Base-by-base conservation (phyloP, 2,797 vertebrate genomes). In the Oceanodroma leucorhoa region DNA sequence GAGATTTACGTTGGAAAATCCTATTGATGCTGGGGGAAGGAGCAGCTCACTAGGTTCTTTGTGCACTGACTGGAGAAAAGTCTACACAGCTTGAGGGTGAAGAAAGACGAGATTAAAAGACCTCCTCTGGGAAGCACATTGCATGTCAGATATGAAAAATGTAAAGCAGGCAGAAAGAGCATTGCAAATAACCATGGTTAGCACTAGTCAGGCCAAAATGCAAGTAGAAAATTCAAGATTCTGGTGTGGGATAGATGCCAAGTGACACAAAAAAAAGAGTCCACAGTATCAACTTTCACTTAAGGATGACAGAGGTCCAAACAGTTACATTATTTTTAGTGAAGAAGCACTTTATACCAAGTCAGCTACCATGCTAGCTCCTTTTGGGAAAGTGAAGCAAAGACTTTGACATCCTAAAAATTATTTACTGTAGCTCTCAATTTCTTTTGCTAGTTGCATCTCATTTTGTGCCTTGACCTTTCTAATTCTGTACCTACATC, bases 311-410 rank as follows among this genome's bases (percentile, higher is more conserved):
- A 67, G 54, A 83, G 26, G 40, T 60, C 67, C 60, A 85, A 87
- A 86, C 18, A 71, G 51, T 62, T 55, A 50, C 10, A 64, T 81
- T 93, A 89, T 78, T 86, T 95, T 93, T 91, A 92, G 92, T 75
- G 65, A 83, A 95, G 77, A 92, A 78, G 61, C 18, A 78, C 61
- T 89, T 87, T 72, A 82, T 72, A 93, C 48, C 43, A 66, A 54
- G 87, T 9, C 57, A 89, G 41, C 50, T 69, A 78, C 27, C 73
- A 75, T 3, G 18, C n/a, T 46, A 87, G 54, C 5, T 81, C 62
- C 82, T 83, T 90, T 71, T 20, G 54, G 76, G 72, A 92, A 87
- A 93, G 51, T 73, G 84, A 95, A 95, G 69, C 87, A 85, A 90
- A 79, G 87, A 57, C 72, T 92, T 72, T 61, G 69, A 75, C 78